Evolutionary conservation across 2,888 invertebrate species (phyloP).

Genomic region (Drosophila neutralis): DNA sequence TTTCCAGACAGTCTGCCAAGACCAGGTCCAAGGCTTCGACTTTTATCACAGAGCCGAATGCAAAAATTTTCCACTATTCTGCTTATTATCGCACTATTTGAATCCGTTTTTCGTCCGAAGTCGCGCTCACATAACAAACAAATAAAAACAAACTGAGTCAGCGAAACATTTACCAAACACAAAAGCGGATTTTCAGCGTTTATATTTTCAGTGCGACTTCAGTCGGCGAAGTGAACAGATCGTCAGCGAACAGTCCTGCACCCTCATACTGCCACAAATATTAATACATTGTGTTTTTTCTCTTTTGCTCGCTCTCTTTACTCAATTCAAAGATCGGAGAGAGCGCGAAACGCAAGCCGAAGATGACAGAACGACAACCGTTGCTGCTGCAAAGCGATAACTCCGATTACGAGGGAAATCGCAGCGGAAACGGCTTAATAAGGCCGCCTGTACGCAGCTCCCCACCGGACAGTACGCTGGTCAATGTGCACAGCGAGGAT

Average conservation of each 20-base stretch:
- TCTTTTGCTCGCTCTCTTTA: slow-evolving; percentile 2
- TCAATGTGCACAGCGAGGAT: slow-evolving; percentile 84
- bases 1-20: slow-evolving; percentile 2
- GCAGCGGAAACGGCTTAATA: slow-evolving; percentile 50
- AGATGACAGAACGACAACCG: slow-evolving; percentile 90
- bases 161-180: slow-evolving; percentile 60
- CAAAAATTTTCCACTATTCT: slow-evolving; percentile 54
- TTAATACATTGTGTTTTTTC: slow-evolving; percentile 1
- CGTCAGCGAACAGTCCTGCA: neutral
- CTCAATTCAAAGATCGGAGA: slow-evolving; percentile 50
- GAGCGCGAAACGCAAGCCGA: slow-evolving; percentile 66
- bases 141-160: slow-evolving; percentile 49
- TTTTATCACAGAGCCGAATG: slow-evolving; percentile 46
- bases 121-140: neutral
- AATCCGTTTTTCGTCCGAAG: slow-evolving; percentile 34
- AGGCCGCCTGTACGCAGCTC: slow-evolving; percentile 84
- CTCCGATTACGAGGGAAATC: slow-evolving; percentile 73
- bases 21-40: slow-evolving; percentile 49
- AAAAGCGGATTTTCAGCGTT: slow-evolving; percentile 46
- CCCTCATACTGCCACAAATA: neutral
- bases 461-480: slow-evolving; percentile 84
- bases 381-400: slow-evolving; percentile 85
- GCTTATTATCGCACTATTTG: slow-evolving; percentile 52
- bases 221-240: slow-evolving; percentile 45
- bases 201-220: slow-evolving; percentile 55